A percentile compares a stretch with the other conserved stretches of the same genome.
These are phyloP conservation scores for Icerya purchasi DNA, from an alignment of 2,888 invertebrate genomes.

Conservation along the genomic window DNA sequence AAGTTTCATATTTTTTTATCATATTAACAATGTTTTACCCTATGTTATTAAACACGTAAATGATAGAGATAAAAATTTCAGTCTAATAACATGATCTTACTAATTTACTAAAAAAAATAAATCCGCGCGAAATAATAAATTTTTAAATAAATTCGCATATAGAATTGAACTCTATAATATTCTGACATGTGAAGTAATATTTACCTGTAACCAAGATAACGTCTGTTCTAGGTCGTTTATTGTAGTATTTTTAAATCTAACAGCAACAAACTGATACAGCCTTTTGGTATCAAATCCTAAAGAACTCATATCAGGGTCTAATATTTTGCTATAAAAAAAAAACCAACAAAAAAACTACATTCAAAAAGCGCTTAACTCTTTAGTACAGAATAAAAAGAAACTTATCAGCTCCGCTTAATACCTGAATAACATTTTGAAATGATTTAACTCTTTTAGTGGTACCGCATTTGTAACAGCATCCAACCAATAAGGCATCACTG, in stretches of 20 bases:
- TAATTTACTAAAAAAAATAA: no score
- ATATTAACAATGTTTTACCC: no score
- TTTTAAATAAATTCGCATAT: no score
- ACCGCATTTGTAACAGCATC: conserved; percentile 86
- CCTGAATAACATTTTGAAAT: conserved; percentile 59
- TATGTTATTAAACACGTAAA: no score
- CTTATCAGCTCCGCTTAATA: conserved; percentile 22
- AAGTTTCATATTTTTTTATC: no score
- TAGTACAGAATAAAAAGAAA: not conserved
- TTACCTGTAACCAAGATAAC: conserved; percentile 64
- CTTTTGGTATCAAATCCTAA: conserved; percentile 83
- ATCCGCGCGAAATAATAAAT: no score
- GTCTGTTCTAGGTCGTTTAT: conserved; percentile 73
- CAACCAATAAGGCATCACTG: conserved; percentile 98
- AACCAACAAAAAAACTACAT: not conserved
- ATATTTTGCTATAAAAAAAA: conserved; percentile 51
- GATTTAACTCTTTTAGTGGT: conserved; percentile 64
- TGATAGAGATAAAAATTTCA: no score
- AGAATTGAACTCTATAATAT: no score
- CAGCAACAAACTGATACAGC: conserved; percentile 82
- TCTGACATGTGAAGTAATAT: no score
- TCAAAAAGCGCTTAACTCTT: not conserved
- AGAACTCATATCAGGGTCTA: conserved; percentile 90
- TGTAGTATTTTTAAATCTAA: conserved; percentile 56
- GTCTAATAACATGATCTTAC: no score